Evolutionary conservation across 2,797 vertebrate species (phyloP), one percentile per base, ranked within the genome.

Genomic region (Tauraco hartlaubi): DNA sequence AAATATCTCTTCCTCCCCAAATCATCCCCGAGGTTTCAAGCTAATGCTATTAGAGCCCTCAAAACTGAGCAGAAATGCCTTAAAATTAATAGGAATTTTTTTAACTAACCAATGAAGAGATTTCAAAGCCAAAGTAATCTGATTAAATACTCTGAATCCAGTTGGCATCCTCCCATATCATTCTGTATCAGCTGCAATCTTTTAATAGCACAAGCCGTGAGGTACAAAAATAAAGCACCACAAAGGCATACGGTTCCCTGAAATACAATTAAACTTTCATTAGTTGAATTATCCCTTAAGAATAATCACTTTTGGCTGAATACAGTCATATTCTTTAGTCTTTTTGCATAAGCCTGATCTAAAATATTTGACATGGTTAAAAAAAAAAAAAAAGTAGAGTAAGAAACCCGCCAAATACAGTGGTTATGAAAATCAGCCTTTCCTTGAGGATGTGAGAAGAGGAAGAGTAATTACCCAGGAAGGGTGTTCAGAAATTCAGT

Each of bases 81-180:
- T 73, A 59, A 84, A 94, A 94, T 92, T 63, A 95, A 90, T 94
- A 94, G 79, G 76, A 81, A 84, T 35, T 71, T 73, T 92, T 92
- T 69, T 88, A 81, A 69, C 66, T 56, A 88, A 55, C 82, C 85
- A 88, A 55, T 71, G 77, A 86, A 64, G 49, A 81, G 20, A 85
- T 95, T 94, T 94, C 63, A 94, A 78, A 91, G 63, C n/a, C 59
- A 63, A 74, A 90, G 18, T 69, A 95, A 94, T 94, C 85, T 88
- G 76, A 95, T 94, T 91, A 94, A 94, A 71, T 84, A 56, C 37
- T 90, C 76, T 61, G 48, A 94, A 72, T 95, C 44, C 80, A 76
- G 74, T 56, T 96, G 95, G 85, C 85, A 81, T 78, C 35, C 55
- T 81, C 81, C 55, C 69, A 83, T 88, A 83, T 96, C 58, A 28